phyloP scores from a whole-genome alignment of 2,113 vertebrate genomes.

The Machaerirhynchus nigripectus region DNA sequence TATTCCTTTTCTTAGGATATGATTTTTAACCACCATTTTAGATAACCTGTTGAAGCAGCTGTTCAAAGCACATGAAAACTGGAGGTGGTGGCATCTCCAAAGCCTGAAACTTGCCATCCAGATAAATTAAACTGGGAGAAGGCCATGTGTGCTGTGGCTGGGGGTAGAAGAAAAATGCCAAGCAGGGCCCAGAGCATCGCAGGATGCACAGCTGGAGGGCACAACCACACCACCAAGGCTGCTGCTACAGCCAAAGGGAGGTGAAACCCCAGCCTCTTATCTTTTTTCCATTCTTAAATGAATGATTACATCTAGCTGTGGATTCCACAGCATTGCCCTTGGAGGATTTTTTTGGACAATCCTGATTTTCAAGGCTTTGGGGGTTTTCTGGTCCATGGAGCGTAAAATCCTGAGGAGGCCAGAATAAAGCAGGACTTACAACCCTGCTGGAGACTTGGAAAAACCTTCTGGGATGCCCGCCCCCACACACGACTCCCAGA shows the following conservation, averaged over 20 bases:
- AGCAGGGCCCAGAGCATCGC: neutral
- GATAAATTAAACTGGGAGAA: neutral
- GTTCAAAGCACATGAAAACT: neutral
- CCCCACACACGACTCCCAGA: neutral
- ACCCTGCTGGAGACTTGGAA: neutral
- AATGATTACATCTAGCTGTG: neutral
- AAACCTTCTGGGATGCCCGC: neutral
- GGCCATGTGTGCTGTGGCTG: fast-evolving
- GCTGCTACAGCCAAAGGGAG: neutral
- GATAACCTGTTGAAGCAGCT: neutral
- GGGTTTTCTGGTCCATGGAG: neutral
- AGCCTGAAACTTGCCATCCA: neutral
- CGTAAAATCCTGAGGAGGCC: neutral
- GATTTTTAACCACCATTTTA: neutral
- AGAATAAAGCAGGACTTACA: neutral
- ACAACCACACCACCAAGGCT: neutral
- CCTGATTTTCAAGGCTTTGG: neutral
- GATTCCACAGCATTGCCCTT: neutral
- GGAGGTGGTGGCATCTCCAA: neutral
- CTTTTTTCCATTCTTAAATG: neutral
- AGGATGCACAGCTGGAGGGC: neutral
- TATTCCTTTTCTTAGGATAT: neutral
- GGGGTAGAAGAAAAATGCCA: neutral
- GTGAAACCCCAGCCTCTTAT: neutral
- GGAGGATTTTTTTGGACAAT: neutral